These are phyloP conservation scores for Plusia festucae DNA, from an alignment of 2,888 invertebrate species.

Conservation along the genomic window DNA sequence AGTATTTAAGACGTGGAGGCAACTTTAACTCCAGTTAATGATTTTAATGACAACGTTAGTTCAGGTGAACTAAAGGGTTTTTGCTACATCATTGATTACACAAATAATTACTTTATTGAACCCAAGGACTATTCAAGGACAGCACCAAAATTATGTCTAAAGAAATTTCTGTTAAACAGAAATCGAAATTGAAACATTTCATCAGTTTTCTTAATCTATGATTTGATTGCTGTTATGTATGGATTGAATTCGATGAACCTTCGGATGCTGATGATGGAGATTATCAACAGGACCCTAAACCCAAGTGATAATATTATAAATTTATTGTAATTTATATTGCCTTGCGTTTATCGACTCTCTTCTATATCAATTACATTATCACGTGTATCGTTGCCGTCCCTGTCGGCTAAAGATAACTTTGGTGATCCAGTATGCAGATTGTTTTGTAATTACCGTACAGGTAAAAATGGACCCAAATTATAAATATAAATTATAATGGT, in stretches of 20 bases:
- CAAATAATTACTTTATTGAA: background rate
- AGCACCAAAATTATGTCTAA: too few species aligned
- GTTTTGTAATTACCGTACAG: constrained; percentile 11
- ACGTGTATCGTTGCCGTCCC: constrained; percentile 22
- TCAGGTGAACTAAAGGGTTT: background rate
- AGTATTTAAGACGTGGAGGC: background rate
- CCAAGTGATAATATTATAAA: constrained; percentile 68
- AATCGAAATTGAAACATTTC: too few species aligned
- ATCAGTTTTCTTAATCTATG: too few species aligned
- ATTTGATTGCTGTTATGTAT: too few species aligned
- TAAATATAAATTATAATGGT: constrained; percentile 23
- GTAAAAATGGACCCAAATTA: constrained; percentile 3
- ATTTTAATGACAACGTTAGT: constrained; percentile 2
- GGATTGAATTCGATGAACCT: too few species aligned
- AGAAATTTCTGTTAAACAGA: too few species aligned
- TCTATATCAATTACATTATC: constrained; percentile 64
- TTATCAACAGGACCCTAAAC: constrained; percentile 28
- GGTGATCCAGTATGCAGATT: constrained; percentile 23
- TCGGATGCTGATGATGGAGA: background rate
- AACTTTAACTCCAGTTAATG: background rate
- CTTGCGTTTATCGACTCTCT: constrained; percentile 41
- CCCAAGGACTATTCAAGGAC: too few species aligned
- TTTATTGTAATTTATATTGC: constrained; percentile 70
- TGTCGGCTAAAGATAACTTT: constrained; percentile 39
- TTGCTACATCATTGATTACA: background rate